These are phyloP conservation scores for Conger conger DNA, from an alignment of 2,113 vertebrate species.

Conservation along the genomic window DNA sequence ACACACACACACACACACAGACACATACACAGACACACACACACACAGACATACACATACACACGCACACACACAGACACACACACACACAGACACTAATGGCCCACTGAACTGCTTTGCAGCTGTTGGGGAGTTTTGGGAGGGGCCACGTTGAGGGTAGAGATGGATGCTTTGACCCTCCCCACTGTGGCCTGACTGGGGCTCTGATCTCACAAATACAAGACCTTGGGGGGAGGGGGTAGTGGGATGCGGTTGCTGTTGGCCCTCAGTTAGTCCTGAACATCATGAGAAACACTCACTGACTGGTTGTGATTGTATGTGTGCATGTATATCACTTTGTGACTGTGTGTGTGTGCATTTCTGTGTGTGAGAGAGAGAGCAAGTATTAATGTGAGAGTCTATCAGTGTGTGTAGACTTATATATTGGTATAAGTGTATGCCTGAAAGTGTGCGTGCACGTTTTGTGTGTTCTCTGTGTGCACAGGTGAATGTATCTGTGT, in stretches of 20 bases:
- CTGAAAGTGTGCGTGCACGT: not conserved
- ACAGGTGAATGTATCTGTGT: conserved; percentile 40
- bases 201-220: conserved; percentile 43
- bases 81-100: too few relatives aligned
- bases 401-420: not conserved
- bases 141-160: conserved; percentile 37
- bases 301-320: conserved; percentile 50
- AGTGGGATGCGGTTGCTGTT: conserved; percentile 32
- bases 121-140: conserved; percentile 43
- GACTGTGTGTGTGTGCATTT: conserved; percentile 32
- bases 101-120: conserved; percentile 41
- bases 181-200: conserved; percentile 70
- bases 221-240: conserved; percentile 26
- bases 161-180: conserved; percentile 30
- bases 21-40: too few relatives aligned
- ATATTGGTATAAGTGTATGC: too few relatives aligned
- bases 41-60: too few relatives aligned
- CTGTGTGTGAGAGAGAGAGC: not conserved
- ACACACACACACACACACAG: too few relatives aligned
- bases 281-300: conserved; percentile 36
- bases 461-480: conserved; percentile 26
- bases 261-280: conserved; percentile 28
- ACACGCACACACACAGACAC: too few relatives aligned
- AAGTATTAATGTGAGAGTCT: not conserved
- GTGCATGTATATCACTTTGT: conserved; percentile 50